Conservation (phyloP, 2,888 invertebrate species). For the Vesta saturnalis region DNA sequence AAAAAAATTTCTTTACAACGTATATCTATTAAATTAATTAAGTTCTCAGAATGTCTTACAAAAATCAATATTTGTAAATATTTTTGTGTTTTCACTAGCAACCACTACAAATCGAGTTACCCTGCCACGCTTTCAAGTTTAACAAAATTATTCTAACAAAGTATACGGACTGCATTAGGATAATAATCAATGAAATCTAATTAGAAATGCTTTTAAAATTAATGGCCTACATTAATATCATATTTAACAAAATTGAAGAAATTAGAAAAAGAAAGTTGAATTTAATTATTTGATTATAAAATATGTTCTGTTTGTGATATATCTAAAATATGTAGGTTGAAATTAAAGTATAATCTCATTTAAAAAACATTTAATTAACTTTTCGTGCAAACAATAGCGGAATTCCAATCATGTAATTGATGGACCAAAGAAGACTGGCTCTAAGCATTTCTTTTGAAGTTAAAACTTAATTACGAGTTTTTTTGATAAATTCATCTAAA, state of each 20-base stretch:
- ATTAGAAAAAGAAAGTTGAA: too few relatives aligned
- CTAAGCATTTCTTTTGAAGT: neutral
- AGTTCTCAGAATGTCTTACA: too few relatives aligned
- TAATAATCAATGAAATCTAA: conserved; percentile 31
- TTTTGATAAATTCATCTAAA: neutral
- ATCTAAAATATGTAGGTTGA: too few relatives aligned
- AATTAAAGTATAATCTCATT: too few relatives aligned
- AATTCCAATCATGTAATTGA: neutral
- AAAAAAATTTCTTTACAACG: too few relatives aligned
- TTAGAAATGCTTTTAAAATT: conserved; percentile 35
- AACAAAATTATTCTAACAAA: conserved; percentile 29
- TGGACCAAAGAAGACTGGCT: neutral
- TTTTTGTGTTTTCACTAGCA: conserved; percentile 12
- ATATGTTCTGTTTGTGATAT: too few relatives aligned
- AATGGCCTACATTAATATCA: conserved; percentile 22
- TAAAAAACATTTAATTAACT: neutral
- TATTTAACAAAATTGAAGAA: too few relatives aligned
- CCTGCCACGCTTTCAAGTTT: conserved; percentile 23
- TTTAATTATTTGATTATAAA: too few relatives aligned
- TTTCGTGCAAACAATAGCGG: neutral
- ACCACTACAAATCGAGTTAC: conserved; percentile 33
- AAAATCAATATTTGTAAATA: neutral
- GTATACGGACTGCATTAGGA: conserved; percentile 34
- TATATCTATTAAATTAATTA: too few relatives aligned
- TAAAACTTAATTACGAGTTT: neutral